Conservation (phyloP, 2,888 invertebrate genomes). For the Trypoxylon attenuatum region DNA sequence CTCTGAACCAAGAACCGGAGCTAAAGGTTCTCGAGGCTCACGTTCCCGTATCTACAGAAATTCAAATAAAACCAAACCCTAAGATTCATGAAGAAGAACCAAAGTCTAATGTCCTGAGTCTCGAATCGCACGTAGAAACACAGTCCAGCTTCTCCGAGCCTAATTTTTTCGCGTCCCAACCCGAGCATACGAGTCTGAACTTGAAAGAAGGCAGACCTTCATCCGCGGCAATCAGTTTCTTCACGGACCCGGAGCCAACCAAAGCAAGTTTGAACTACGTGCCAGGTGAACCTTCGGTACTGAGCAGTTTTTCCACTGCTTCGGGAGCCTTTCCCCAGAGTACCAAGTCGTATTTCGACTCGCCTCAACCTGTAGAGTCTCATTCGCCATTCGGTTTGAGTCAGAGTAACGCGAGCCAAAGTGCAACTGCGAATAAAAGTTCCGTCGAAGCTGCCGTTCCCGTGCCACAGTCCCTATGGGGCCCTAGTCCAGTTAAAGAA, state of each 20-base stretch:
- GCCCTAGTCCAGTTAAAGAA: background rate
- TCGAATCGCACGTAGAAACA: slow-evolving; percentile 20
- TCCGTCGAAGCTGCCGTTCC: background rate
- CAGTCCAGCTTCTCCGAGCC: slow-evolving; percentile 10
- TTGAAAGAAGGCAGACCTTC: background rate
- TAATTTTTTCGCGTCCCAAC: slow-evolving; percentile 15
- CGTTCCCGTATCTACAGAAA: background rate
- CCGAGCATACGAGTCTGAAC: slow-evolving; percentile 8
- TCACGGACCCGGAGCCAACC: background rate
- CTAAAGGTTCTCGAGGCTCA: background rate
- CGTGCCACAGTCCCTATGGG: slow-evolving; percentile 15
- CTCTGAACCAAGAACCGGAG: slow-evolving; percentile 10
- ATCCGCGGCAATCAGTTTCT: background rate
- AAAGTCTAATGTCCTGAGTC: slow-evolving; percentile 7
- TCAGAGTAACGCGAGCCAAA: background rate
- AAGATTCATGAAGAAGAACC: no score
- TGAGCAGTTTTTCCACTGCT: background rate
- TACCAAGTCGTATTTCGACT: slow-evolving; percentile 23
- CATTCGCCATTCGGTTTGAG: slow-evolving; percentile 6
- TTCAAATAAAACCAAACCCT: background rate
- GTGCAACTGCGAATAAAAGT: background rate
- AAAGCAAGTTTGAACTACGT: slow-evolving; percentile 18
- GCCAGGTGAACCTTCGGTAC: background rate
- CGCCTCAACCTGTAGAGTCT: background rate
- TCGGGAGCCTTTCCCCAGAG: slow-evolving; percentile 4